Evolutionary conservation across 2,797 vertebrate species (phyloP), one percentile per base, ranked within the genome.

Genomic region (Enteromius treurensis): DNA sequence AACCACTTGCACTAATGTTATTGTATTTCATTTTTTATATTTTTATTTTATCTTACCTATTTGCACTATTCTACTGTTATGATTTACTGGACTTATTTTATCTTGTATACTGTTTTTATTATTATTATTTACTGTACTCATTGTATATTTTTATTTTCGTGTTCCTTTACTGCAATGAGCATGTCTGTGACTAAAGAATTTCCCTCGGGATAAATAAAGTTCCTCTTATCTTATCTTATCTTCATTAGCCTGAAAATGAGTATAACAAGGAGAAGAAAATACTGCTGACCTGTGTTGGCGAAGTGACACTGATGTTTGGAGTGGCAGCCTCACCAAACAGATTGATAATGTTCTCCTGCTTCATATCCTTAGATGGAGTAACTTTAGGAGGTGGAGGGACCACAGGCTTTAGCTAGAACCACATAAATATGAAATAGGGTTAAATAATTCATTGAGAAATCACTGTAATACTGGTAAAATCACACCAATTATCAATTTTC

Each of bases 311-410:
- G 95, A 99, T 98, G 90, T 98, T 95, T 0, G 98, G 97, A 90
- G 97, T 91, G 90, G 97, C 96, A 88, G 96, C 96, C 91, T 98
- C 96, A 89, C 97, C 98, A 94, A 99, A 99, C 89, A 99, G 94
- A 92, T 94, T 96, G 93, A 99, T 94, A 92, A 99, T 99, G 94
- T 97, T 97, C 89, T 99, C 98, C 89, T 96, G 95, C 95, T 99
- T 98, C 94, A 99, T 83, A 80, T 99, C 98, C 95, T 96, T 97
- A 86, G 95, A 99, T 3, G 98, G 98, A 83, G 98, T 99, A 92
- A 95, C 96, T 96, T 98, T 99, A 88, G 97, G 98, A 91, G 98
- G 98, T 84, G 97, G 98, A 91, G 98, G 98, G 91, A 99, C 94
- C 23, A 96, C 96, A 94, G 96, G 99, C 92, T 90, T 96, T 93